Evolutionary conservation across 2,888 invertebrate species (phyloP).

Genomic region (Tetanocera ferruginea): DNA sequence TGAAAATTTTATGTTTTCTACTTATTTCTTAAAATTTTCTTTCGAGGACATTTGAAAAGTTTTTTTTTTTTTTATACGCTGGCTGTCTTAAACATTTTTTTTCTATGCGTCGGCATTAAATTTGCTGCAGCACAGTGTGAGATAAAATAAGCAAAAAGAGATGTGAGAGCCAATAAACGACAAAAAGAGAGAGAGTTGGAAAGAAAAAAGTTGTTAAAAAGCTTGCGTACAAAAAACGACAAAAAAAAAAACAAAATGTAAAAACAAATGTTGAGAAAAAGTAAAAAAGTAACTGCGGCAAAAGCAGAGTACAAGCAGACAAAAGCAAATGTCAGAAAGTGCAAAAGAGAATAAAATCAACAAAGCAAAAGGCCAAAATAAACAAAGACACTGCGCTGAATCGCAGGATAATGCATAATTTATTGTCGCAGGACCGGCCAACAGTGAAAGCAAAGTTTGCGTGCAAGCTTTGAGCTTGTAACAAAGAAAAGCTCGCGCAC

Average conservation of each 20-base stretch:
- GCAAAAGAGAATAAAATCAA: neutral
- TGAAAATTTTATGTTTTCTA: neutral
- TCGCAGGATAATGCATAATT: slow-evolving; percentile 18
- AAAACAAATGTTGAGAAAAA: neutral
- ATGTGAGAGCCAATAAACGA: slow-evolving; percentile 12
- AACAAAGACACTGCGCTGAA: slow-evolving; percentile 10
- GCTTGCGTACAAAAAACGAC: neutral
- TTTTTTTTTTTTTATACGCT: neutral
- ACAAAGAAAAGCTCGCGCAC: neutral
- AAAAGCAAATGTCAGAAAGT: neutral
- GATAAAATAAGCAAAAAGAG: slow-evolving; percentile 5
- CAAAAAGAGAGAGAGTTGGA: neutral
- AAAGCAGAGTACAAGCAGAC: neutral
- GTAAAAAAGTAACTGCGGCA: neutral
- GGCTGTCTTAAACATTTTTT: neutral
- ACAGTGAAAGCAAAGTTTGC: neutral
- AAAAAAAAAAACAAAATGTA: neutral
- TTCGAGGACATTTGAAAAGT: slow-evolving; percentile 14
- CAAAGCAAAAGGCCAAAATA: neutral
- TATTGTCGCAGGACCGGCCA: slow-evolving; percentile 25
- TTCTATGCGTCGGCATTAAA: neutral
- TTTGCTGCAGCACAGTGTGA: neutral
- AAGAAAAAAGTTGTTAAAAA: neutral
- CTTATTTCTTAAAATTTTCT: neutral
- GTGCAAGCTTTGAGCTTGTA: neutral